Percentiles rank a stretch among this genome's conserved stretches.
These are phyloP conservation scores for Myotis pilosus DNA, from an alignment of 2,797 vertebrate genomes.

Conservation along the genomic window DNA sequence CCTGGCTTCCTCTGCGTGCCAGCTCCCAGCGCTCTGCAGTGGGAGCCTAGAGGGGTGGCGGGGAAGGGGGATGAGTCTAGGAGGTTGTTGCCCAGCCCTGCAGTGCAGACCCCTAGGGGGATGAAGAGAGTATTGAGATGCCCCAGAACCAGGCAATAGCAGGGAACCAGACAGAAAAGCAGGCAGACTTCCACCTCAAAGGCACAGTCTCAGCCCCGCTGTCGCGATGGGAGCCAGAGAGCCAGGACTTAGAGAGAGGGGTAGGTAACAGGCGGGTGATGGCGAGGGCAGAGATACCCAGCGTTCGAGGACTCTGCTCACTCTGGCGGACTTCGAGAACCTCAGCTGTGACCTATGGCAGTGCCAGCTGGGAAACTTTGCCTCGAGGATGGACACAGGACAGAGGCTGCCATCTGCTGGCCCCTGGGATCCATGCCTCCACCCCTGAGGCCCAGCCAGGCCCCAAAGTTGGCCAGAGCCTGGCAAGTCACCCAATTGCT, in stretches of 20 bases:
- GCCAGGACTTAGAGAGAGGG: neutral
- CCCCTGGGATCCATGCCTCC: neutral
- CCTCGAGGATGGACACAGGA: constrained; percentile 2
- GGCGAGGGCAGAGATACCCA: neutral
- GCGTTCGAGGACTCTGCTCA: neutral
- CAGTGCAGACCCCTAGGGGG: neutral
- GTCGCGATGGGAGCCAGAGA: neutral
- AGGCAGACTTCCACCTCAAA: neutral
- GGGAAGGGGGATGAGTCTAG: too few relatives aligned
- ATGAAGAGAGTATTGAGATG: neutral
- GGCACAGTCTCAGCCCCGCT: neutral
- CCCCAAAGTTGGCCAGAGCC: neutral
- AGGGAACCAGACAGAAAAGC: neutral
- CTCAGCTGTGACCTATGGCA: fast-evolving
- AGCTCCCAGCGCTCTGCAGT: neutral
- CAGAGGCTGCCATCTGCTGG: constrained; percentile 51
- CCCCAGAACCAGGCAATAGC: neutral
- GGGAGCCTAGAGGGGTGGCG: neutral
- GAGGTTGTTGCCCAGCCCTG: neutral
- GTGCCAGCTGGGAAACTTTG: neutral
- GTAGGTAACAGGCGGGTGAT: fast-evolving
- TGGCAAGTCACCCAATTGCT: neutral
- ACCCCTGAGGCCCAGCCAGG: neutral
- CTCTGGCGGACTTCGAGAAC: neutral
- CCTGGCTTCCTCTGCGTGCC: neutral